Percentiles rank a stretch among this genome's conserved stretches.
These are phyloP conservation scores for Rhinoptilus africanus DNA, from an alignment of 2,113 vertebrate species.

Conservation along the genomic window DNA sequence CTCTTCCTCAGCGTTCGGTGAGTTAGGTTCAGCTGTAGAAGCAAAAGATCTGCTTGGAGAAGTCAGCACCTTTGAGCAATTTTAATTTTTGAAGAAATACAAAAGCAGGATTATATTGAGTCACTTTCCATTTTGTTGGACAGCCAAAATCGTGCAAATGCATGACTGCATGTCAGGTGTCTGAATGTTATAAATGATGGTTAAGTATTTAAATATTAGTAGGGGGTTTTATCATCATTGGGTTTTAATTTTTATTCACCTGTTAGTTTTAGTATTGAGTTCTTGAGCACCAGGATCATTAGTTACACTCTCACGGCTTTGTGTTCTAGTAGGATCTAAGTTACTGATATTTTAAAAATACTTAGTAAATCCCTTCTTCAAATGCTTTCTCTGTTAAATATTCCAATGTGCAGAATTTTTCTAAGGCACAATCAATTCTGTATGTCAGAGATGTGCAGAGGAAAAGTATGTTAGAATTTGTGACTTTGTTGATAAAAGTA, in stretches of 20 bases:
- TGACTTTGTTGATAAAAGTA: background rate
- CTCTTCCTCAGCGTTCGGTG: background rate
- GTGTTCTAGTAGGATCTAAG: constrained; percentile 10
- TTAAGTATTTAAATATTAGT: constrained; percentile 33
- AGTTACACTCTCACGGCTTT: constrained; percentile 28
- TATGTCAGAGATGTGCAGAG: background rate
- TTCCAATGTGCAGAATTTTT: background rate
- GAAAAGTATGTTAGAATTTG: background rate
- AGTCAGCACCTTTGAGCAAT: background rate
- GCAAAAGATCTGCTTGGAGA: background rate
- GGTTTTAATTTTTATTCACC: constrained; percentile 47
- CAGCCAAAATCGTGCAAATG: background rate
- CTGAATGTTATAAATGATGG: background rate
- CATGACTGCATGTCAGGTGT: background rate
- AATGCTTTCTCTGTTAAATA: constrained; percentile 38
- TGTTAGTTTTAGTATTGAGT: constrained; percentile 6
- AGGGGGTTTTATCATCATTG: constrained; percentile 2
- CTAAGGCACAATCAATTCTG: background rate
- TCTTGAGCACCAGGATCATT: constrained; percentile 17
- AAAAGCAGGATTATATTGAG: background rate
- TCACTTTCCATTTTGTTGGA: background rate
- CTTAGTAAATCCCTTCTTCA: constrained; percentile 34
- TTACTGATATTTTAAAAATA: constrained; percentile 61
- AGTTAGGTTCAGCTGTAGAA: background rate
- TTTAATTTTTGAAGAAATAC: background rate